Conservation (phyloP, 2,888 invertebrate species). For the Andrena praecox region DNA sequence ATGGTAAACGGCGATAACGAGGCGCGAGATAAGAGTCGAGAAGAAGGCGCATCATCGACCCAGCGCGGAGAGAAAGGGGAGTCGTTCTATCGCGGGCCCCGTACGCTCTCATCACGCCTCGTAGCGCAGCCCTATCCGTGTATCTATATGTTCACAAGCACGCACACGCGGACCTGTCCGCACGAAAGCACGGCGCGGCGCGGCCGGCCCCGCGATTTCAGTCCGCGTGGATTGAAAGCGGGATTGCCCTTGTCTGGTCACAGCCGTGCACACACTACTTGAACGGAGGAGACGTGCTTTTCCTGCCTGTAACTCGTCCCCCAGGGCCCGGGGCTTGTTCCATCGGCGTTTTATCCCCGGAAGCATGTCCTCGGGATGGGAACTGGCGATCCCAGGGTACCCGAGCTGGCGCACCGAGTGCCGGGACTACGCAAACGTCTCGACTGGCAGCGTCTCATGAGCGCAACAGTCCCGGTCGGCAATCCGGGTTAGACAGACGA, state of each 20-base stretch:
- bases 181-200: conserved; percentile 12
- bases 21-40: conserved; percentile 72
- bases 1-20: conserved; percentile 76
- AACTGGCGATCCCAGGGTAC: too few relatives aligned
- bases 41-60: conserved; percentile 68
- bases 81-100: conserved; percentile 33
- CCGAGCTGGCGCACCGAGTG: too few relatives aligned
- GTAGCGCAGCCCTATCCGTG: conserved; percentile 50
- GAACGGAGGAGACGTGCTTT: conserved; percentile 13
- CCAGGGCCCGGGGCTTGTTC: conserved; percentile 9
- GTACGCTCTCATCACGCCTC: conserved; percentile 41
- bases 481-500: too few relatives aligned
- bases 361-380: too few relatives aligned
- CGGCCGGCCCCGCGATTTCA: conserved; percentile 45
- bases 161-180: conserved; percentile 37
- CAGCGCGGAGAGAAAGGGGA: conserved; percentile 16
- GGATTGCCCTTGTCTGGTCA: background rate
- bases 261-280: background rate
- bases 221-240: conserved; percentile 25
- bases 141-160: conserved; percentile 54
- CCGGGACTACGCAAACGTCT: too few relatives aligned
- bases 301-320: background rate
- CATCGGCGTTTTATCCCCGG: too few relatives aligned
- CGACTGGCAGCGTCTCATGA: too few relatives aligned
- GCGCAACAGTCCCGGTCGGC: too few relatives aligned